These are phyloP conservation scores for Myiopsitta monachus DNA, from an alignment of 2,113 vertebrate species.

Conservation along the genomic window DNA sequence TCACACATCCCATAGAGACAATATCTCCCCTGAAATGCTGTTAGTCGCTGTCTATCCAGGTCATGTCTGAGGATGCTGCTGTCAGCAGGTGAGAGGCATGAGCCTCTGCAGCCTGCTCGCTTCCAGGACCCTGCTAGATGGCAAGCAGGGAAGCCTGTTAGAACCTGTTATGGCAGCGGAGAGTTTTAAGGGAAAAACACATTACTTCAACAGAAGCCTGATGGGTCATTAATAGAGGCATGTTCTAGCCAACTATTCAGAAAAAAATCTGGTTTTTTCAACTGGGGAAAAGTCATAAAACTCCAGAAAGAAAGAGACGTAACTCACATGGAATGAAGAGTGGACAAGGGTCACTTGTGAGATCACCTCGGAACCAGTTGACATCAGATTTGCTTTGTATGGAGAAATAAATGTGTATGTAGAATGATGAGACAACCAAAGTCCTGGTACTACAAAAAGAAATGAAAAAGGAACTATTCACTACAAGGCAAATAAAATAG, in stretches of 20 bases:
- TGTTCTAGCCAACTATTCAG: neutral
- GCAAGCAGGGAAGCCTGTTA: neutral
- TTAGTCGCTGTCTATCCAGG: rapidly evolving
- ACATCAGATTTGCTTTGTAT: neutral
- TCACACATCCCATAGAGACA: neutral
- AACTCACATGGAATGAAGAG: neutral
- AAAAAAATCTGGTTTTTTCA: neutral
- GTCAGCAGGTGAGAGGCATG: neutral
- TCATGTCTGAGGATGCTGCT: neutral
- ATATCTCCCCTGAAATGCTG: neutral
- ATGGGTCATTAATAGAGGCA: neutral
- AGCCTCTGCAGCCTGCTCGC: neutral
- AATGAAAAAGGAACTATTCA: neutral
- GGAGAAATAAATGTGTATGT: neutral
- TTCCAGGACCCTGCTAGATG: neutral
- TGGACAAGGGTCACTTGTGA: neutral
- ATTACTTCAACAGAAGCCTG: neutral
- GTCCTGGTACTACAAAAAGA: neutral
- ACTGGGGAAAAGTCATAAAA: neutral
- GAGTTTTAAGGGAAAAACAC: neutral
- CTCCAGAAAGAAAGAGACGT: neutral
- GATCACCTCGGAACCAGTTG: neutral
- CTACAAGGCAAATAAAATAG: neutral
- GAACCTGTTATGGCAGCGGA: neutral
- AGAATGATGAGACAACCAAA: neutral